Base-by-base conservation (phyloP, 2,888 invertebrate species). In the Philaethria dido region DNA sequence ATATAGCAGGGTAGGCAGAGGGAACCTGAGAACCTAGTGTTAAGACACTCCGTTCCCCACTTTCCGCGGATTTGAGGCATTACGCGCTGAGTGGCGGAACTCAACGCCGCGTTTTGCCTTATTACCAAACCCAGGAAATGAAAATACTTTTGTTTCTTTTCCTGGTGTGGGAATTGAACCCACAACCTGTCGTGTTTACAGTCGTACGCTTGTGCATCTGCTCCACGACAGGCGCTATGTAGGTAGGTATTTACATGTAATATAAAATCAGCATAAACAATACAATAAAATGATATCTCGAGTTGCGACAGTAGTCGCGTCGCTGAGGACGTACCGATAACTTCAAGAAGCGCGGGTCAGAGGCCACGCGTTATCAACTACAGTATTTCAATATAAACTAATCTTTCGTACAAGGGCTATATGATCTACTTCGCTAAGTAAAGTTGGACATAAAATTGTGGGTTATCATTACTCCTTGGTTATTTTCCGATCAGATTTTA, bases 401-500 rank as follows among this genome's bases (percentile, higher is more conserved):
- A 57, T n/a, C 22, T 57, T 4, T 22, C 4, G n/a, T 20, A 5
- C 4, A n/a, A 1, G 2, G n/a, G n/a, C 14, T n/a, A 39, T 42
- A 42, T 9, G 22, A 14, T 11, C n/a, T 2, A 57, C 11, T 25
- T 42, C 22, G 14, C 6, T 22, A 9, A 16, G 16, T 16, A 11
- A n/a, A 0, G n/a, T n/a, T 1, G 42, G 22, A 42, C 62, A 47
- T 44, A 59, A 54, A 61, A 45, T 60, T 63, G 25, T 57, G 69
- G 76, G 84, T 78, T 87, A 87, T 87, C 86, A 69, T 22, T 69
- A 75, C 74, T 74, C 75, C 78, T 81, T 85, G 82, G 87, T 87
- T 87, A 87, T 87, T 87, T 87, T 87, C 86, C 87, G 82, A 86
- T 87, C 85, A 78, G 77, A 82, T 85, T 84, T 86, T 85, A 81